A percentile compares a stretch with the other conserved stretches of the same genome.
phyloP scores from a whole-genome alignment of 1,140 invertebrate genomes.

The Eueides isabella region DNA sequence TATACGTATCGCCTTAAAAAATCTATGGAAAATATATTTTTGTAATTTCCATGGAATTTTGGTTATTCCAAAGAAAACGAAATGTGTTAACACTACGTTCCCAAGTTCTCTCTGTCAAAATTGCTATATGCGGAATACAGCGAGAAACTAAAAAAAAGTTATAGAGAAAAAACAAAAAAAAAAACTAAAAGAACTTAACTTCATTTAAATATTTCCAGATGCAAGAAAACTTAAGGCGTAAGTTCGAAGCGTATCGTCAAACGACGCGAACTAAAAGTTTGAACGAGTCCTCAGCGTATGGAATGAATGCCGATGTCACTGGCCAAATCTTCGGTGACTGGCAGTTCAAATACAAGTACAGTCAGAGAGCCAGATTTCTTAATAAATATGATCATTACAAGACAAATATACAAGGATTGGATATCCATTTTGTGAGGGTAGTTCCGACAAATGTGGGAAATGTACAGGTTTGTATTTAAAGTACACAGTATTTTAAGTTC shows the following conservation, averaged over 20 bases:
- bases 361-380: constrained; percentile 84
- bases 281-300: constrained; percentile 81
- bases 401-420: constrained; percentile 86
- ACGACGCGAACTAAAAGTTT: constrained; percentile 49
- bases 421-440: constrained; percentile 87
- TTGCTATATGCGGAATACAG: too few species aligned
- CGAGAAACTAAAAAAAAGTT: too few species aligned
- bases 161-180: too few species aligned
- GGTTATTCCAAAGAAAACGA: too few species aligned
- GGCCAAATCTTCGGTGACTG: constrained; percentile 87
- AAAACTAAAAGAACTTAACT: too few species aligned
- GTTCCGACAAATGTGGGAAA: constrained; percentile 81
- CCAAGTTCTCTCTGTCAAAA: too few species aligned
- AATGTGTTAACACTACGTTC: too few species aligned
- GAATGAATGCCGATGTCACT: constrained; percentile 85
- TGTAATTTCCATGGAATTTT: too few species aligned
- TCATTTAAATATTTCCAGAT: constrained; percentile 51
- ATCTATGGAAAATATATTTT: too few species aligned
- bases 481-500: too few species aligned
- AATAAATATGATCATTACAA: constrained; percentile 89
- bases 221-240: constrained; percentile 55
- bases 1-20: too few species aligned
- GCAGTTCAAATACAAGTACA: constrained; percentile 88
- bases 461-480: constrained; percentile 63
- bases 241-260: constrained; percentile 57